These are phyloP conservation scores for Drosophila siamana DNA, from an alignment of 2,888 invertebrate genomes.

Conservation along the genomic window DNA sequence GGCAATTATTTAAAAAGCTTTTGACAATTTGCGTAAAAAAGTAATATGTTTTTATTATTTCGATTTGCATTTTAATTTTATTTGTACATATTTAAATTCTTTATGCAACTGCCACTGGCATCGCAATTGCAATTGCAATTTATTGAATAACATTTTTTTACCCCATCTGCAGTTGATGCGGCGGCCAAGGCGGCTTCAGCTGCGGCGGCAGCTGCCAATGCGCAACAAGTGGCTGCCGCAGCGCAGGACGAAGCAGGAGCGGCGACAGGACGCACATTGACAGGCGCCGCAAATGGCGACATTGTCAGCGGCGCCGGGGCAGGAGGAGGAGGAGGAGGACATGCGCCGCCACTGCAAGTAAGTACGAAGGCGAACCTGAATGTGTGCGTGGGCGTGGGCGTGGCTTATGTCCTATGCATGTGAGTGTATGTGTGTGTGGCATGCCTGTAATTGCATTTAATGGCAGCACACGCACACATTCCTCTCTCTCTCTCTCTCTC, in stretches of 20 bases:
- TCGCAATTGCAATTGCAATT: constrained; percentile 15
- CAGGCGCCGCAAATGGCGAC: constrained; percentile 87
- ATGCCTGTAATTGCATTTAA: constrained; percentile 73
- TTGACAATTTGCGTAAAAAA: constrained; percentile 7
- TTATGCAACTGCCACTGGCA: not conserved
- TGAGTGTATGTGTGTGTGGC: constrained; percentile 45
- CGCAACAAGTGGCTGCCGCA: constrained; percentile 78
- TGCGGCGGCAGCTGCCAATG: constrained; percentile 63
- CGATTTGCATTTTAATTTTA: not conserved
- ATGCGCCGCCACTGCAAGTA: constrained; percentile 88
- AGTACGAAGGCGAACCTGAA: constrained; percentile 44
- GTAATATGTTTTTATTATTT: not conserved
- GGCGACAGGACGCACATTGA: constrained; percentile 84
- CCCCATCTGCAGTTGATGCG: constrained; percentile 79
- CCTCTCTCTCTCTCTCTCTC: not conserved
- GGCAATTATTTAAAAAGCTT: constrained; percentile 21
- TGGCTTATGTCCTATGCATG: constrained; percentile 10
- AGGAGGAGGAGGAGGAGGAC: constrained; percentile 64
- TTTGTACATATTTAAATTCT: not conserved
- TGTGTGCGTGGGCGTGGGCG: constrained; percentile 11
- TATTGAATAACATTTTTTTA: constrained; percentile 34
- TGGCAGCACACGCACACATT: constrained; percentile 37
- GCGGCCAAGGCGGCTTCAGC: constrained; percentile 65
- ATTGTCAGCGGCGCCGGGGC: constrained; percentile 83
- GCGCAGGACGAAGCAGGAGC: constrained; percentile 80